These are phyloP conservation scores for Notothenia rossii DNA, from an alignment of 2,113 vertebrate species.

Conservation along the genomic window DNA sequence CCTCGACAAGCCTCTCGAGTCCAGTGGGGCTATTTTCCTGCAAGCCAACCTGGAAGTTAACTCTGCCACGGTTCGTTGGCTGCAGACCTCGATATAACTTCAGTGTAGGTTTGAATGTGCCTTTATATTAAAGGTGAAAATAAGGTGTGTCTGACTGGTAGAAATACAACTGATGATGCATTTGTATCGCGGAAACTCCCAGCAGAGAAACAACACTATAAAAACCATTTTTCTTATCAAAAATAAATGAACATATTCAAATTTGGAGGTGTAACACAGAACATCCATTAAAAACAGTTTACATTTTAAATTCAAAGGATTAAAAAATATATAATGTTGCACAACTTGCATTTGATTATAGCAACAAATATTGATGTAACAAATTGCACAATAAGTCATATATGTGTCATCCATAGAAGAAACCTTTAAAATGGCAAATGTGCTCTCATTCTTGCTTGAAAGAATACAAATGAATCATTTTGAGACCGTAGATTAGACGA, in stretches of 20 bases:
- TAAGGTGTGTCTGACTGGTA: slow-evolving; percentile 23
- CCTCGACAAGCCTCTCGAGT: slow-evolving; percentile 31
- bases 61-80: slow-evolving; percentile 59
- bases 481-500: background rate
- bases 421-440: background rate
- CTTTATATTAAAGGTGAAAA: slow-evolving; percentile 42
- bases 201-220: background rate
- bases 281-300: background rate
- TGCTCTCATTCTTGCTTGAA: background rate
- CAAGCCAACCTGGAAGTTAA: slow-evolving; percentile 66
- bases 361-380: background rate
- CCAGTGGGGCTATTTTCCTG: slow-evolving; percentile 37
- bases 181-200: background rate
- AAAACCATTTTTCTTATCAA: background rate
- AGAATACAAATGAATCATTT: background rate
- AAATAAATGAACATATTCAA: background rate
- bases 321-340: background rate
- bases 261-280: background rate
- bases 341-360: background rate
- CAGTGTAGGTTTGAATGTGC: slow-evolving; percentile 36
- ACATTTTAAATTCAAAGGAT: background rate
- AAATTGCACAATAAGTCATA: background rate
- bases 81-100: slow-evolving; percentile 26
- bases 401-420: background rate
- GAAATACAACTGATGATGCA: slow-evolving; percentile 13